Evolutionary conservation across 2,113 vertebrate genomes (phyloP).

Genomic region (Myxocyprinus asiaticus): DNA sequence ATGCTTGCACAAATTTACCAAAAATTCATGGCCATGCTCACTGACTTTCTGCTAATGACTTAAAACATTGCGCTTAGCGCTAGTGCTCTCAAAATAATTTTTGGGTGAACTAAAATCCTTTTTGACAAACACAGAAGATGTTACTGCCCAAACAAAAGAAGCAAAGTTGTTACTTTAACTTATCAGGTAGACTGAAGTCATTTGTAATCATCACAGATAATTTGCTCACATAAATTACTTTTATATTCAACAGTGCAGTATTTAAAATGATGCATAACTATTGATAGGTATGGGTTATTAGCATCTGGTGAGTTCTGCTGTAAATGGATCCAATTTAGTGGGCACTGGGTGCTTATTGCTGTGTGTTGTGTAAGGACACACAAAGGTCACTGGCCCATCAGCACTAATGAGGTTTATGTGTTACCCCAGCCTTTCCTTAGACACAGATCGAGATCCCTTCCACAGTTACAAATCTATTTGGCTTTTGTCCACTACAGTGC

Average conservation of each 20-base stretch:
- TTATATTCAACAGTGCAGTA: neutral
- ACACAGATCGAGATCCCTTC: conserved; percentile 89
- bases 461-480: conserved; percentile 90
- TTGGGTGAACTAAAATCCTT: too few species aligned
- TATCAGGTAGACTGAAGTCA: neutral
- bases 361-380: conserved; percentile 79
- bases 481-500: conserved; percentile 85
- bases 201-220: neutral
- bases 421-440: conserved; percentile 80
- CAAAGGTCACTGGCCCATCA: conserved; percentile 86
- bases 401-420: conserved; percentile 89
- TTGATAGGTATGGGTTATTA: conserved; percentile 3
- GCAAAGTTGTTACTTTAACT: neutral
- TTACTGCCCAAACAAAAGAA: neutral
- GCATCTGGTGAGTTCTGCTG: conserved; percentile 9
- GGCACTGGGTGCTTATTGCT: conserved; percentile 45
- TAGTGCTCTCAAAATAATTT: too few species aligned
- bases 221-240: neutral
- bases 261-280: neutral
- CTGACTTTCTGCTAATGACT: too few species aligned
- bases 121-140: too few species aligned
- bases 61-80: too few species aligned
- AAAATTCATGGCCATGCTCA: too few species aligned
- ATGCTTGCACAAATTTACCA: too few species aligned
- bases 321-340: conserved; percentile 33